A percentile compares a stretch with the other conserved stretches of the same genome.
phyloP scores from a whole-genome alignment of 2,113 vertebrate genomes.

The Galemys pyrenaicus region DNA sequence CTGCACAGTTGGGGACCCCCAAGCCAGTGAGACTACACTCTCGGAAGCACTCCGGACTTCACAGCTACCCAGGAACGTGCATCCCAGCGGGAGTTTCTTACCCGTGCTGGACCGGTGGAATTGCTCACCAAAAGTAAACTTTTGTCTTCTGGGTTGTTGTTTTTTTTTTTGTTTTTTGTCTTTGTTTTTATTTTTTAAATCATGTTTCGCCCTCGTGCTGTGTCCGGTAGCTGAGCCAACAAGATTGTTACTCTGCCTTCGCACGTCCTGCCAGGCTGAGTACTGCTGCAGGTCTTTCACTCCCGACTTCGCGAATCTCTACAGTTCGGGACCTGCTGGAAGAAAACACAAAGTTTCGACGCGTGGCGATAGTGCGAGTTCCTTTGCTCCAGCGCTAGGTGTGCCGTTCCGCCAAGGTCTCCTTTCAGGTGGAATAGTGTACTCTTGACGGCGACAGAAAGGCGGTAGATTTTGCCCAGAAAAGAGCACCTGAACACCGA shows the following conservation, averaged over 20 bases:
- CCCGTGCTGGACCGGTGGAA: not conserved
- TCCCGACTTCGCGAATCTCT: not conserved
- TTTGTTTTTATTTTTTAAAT: not conserved
- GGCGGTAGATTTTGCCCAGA: not conserved
- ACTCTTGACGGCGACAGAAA: not conserved
- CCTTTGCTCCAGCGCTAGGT: not conserved
- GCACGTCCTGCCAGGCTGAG: not conserved
- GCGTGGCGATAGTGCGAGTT: not conserved
- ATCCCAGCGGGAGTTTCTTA: not conserved
- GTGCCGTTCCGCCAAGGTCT: not conserved
- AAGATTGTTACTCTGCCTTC: not conserved
- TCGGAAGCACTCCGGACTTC: not conserved
- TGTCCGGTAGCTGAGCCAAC: not conserved
- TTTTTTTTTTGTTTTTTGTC: not conserved
- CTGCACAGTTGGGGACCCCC: not conserved
- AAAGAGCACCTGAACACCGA: not conserved
- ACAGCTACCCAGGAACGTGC: not conserved
- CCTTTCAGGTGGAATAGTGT: not conserved
- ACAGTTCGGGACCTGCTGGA: not conserved
- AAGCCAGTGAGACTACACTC: not conserved
- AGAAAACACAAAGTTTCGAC: not conserved
- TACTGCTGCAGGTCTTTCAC: not conserved
- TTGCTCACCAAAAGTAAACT: slow-evolving; percentile 60
- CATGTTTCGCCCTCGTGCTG: not conserved
- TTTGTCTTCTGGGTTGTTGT: not conserved